phyloP scores from a whole-genome alignment of 2,888 invertebrate species.

The Heteromyza rotundicornis region DNA sequence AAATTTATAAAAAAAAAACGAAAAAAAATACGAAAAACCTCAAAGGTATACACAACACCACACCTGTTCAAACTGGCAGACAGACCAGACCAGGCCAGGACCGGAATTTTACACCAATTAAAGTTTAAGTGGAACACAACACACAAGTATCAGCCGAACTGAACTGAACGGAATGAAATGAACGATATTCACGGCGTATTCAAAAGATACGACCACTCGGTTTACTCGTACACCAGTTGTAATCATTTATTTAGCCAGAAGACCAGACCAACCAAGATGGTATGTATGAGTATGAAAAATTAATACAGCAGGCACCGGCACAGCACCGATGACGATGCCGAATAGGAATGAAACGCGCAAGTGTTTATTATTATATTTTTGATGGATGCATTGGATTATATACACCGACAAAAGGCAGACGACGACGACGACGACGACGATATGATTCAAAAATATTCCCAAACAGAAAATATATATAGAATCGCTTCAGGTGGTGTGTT shows the following conservation, averaged over 20 bases:
- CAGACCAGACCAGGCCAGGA: background rate
- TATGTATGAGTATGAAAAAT: background rate
- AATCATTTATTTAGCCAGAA: no score
- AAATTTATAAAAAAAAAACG: background rate
- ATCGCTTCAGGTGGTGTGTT: constrained; percentile 10
- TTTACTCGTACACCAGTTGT: no score
- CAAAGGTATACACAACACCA: background rate
- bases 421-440: background rate
- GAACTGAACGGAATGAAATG: background rate
- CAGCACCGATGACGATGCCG: background rate
- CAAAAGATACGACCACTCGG: no score
- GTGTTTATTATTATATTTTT: constrained; percentile 3
- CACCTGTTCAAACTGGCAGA: constrained; percentile 13
- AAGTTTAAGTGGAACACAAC: constrained; percentile 6
- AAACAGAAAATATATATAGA: background rate
- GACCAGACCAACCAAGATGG: no score
- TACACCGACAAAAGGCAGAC: constrained; percentile 16
- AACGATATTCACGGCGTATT: no score
- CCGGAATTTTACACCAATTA: constrained; percentile 14
- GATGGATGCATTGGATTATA: constrained; percentile 18
- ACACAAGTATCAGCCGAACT: background rate
- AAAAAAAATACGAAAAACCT: no score
- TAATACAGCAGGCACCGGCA: background rate
- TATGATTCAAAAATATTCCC: background rate
- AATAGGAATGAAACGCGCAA: background rate